phyloP scores from a whole-genome alignment of 2,888 invertebrate species.

The Hecatera dysodea region DNA sequence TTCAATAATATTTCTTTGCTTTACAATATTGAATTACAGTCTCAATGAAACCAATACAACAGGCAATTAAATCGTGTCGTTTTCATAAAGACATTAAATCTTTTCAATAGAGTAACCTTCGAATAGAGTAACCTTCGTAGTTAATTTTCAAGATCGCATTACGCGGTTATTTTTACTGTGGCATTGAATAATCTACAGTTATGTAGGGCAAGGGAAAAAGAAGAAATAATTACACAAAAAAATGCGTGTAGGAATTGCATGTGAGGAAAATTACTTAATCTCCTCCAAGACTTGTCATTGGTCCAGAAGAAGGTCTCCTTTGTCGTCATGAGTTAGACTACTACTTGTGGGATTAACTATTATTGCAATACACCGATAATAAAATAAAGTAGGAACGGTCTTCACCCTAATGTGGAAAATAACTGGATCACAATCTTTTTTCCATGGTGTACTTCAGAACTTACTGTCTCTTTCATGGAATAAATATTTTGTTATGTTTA shows the following conservation, averaged over 20 bases:
- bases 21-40: too few species aligned
- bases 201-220: conserved; percentile 45
- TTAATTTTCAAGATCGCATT: conserved; percentile 20
- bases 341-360: too few species aligned
- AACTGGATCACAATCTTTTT: not conserved
- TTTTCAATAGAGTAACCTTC: too few species aligned
- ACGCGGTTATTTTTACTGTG: conserved; percentile 38
- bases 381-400: not conserved
- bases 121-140: too few species aligned
- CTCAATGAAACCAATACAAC: not conserved
- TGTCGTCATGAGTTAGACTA: too few species aligned
- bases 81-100: conserved; percentile 21
- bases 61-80: not conserved
- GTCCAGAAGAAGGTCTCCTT: not conserved
- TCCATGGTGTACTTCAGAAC: too few species aligned
- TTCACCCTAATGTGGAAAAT: not conserved
- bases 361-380: not conserved
- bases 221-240: not conserved
- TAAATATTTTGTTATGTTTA: too few species aligned
- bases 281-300: not conserved
- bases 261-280: not conserved
- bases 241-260: not conserved
- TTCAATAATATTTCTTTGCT: too few species aligned
- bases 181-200: conserved; percentile 54
- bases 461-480: too few species aligned